phyloP scores from a whole-genome alignment of 37 sponge, comb jelly and placozoan species.

The Tethya wilhelma region DNA sequence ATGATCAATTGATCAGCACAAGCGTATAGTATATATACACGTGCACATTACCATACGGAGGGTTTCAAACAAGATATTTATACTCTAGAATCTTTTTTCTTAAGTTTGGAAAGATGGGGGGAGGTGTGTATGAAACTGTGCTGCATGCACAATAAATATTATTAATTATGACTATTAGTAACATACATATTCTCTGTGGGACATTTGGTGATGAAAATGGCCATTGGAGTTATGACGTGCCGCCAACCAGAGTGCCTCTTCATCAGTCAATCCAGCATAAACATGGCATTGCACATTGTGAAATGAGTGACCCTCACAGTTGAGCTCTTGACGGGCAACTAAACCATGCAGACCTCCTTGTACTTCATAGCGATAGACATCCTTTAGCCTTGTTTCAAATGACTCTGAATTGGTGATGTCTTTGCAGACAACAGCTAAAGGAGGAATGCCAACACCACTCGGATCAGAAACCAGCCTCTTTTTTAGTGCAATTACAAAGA shows the following conservation, averaged over 20 bases:
- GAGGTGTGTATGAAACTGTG: too few relatives aligned
- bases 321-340: constrained; percentile 15
- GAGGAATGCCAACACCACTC: constrained; percentile 52
- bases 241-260: constrained; percentile 37
- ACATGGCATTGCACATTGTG: constrained; percentile 10
- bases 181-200: constrained; percentile 47
- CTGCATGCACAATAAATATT: too few relatives aligned
- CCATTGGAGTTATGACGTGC: constrained; percentile 45
- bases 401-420: not conserved
- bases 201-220: constrained; percentile 37
- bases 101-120: too few relatives aligned
- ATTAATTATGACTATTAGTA: too few relatives aligned
- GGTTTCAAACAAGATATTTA: too few relatives aligned
- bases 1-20: too few relatives aligned
- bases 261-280: constrained; percentile 33
- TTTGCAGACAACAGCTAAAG: constrained; percentile 57
- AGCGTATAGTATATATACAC: too few relatives aligned
- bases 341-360: constrained; percentile 47
- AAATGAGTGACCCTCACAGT: constrained; percentile 11
- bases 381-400: constrained; percentile 37
- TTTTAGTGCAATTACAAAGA: constrained; percentile 33
- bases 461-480: constrained; percentile 34
- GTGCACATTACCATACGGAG: too few relatives aligned
- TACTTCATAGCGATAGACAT: constrained; percentile 51
- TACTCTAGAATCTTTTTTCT: too few relatives aligned